These are phyloP conservation scores for Cactoblastis cactorum DNA, from an alignment of 2,888 invertebrate genomes.

Conservation along the genomic window DNA sequence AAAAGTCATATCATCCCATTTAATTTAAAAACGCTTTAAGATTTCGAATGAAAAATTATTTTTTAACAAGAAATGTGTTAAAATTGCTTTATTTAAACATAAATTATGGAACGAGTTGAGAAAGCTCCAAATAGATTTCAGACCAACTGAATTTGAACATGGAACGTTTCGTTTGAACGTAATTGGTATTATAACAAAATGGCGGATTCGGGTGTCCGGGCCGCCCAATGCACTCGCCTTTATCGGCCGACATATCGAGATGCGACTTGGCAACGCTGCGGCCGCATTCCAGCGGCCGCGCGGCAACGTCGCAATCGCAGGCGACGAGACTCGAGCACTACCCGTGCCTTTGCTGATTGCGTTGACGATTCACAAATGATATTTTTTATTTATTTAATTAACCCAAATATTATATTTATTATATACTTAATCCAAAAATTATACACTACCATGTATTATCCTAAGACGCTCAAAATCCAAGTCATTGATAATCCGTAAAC, in stretches of 20 bases:
- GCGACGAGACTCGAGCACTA: slow-evolving; percentile 33
- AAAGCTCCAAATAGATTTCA: too few relatives aligned
- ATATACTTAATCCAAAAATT: too few relatives aligned
- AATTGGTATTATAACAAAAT: slow-evolving; percentile 53
- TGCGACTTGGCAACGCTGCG: slow-evolving; percentile 63
- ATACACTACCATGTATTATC: too few relatives aligned
- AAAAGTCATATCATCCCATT: too few relatives aligned
- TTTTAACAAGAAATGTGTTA: too few relatives aligned
- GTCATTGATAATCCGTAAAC: too few relatives aligned
- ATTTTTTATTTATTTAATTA: too few relatives aligned
- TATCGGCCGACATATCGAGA: slow-evolving; percentile 55
- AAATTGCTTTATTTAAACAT: background rate
- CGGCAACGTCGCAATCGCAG: slow-evolving; percentile 68
- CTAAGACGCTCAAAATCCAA: too few relatives aligned
- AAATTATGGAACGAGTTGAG: too few relatives aligned
- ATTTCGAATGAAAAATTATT: too few relatives aligned
- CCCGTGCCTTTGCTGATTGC: slow-evolving; percentile 57
- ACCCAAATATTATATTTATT: too few relatives aligned
- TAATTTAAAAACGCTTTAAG: too few relatives aligned
- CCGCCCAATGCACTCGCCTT: slow-evolving; percentile 72
- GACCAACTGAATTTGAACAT: slow-evolving; percentile 24
- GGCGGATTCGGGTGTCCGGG: slow-evolving; percentile 51
- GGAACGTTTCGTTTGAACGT: slow-evolving; percentile 29
- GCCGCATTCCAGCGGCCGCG: slow-evolving; percentile 62
- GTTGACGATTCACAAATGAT: slow-evolving; percentile 50